Conservation (phyloP, 2,888 invertebrate genomes). For the Aphodius granarius region DNA sequence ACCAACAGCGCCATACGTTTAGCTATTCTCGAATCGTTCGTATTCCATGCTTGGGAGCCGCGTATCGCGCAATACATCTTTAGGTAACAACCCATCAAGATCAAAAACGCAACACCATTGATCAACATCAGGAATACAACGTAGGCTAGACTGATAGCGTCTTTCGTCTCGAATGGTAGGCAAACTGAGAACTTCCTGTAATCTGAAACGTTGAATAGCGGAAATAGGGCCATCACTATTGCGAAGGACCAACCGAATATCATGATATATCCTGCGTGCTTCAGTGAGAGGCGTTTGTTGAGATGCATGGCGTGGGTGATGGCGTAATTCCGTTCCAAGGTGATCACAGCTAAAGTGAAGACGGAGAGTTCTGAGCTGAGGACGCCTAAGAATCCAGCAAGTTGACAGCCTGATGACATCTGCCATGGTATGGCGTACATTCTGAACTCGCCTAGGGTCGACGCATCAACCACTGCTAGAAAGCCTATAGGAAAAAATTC, state of each 20-base stretch:
- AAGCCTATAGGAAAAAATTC: too few relatives aligned
- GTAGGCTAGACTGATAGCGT: constrained; percentile 79
- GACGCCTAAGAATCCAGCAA: constrained; percentile 94
- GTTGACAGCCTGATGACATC: constrained; percentile 88
- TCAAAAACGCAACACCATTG: constrained; percentile 92
- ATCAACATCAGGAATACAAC: constrained; percentile 88
- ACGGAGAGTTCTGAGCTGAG: constrained; percentile 93
- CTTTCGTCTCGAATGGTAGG: constrained; percentile 87
- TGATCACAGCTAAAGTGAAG: constrained; percentile 94
- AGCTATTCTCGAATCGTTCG: constrained; percentile 94
- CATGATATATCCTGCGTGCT: constrained; percentile 92
- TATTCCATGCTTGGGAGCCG: constrained; percentile 97
- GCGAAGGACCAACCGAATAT: constrained; percentile 91
- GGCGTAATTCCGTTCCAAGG: constrained; percentile 93
- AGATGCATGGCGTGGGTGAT: constrained; percentile 98
- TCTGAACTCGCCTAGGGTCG: constrained; percentile 93
- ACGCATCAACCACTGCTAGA: constrained; percentile 93
- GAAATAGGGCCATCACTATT: constrained; percentile 82
- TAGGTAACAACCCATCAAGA: constrained; percentile 93
- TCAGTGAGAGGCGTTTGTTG: constrained; percentile 88
- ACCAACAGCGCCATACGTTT: constrained; percentile 96
- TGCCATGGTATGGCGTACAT: constrained; percentile 98
- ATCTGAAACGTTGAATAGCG: constrained; percentile 89
- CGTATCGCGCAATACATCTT: constrained; percentile 98
- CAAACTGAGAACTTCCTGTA: constrained; percentile 97